Percentiles rank a stretch among this genome's conserved stretches.
Conservation (phyloP, 2,888 invertebrate species). For the Athalia cordata region DNA sequence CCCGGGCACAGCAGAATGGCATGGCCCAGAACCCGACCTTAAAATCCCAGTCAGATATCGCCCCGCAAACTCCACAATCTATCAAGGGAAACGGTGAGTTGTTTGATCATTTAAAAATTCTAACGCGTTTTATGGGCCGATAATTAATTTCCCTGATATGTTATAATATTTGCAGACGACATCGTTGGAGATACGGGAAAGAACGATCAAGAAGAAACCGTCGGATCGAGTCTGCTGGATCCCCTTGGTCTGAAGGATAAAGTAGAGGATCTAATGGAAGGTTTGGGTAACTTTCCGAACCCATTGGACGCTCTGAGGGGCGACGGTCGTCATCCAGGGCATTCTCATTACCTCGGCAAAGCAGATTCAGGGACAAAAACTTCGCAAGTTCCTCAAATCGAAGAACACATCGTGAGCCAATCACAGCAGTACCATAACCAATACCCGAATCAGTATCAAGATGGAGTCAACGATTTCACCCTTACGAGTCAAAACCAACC, state of each 20-base stretch:
- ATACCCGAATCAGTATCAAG: background rate
- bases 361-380: too few species aligned
- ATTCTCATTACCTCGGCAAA: background rate
- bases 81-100: constrained; percentile 23
- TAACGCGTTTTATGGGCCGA: background rate
- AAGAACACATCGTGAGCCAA: constrained; percentile 22
- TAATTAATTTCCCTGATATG: background rate
- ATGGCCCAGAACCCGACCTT: constrained; percentile 60
- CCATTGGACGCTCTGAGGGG: constrained; percentile 35
- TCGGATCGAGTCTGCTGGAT: constrained; percentile 38
- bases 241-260: constrained; percentile 22
- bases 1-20: constrained; percentile 39
- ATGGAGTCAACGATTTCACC: background rate
- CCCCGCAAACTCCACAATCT: background rate
- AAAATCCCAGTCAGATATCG: constrained; percentile 35
- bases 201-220: constrained; percentile 14
- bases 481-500: background rate
- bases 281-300: constrained; percentile 50
- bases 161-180: background rate
- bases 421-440: constrained; percentile 14
- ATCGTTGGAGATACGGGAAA: background rate
- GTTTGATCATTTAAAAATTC: background rate
- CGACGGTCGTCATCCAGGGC: background rate
- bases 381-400: background rate
- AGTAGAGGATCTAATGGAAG: constrained; percentile 10